A percentile compares a stretch with the other conserved stretches of the same genome.
Evolutionary conservation across 2,888 invertebrate species (phyloP).

Genomic region (Empis livida): DNA sequence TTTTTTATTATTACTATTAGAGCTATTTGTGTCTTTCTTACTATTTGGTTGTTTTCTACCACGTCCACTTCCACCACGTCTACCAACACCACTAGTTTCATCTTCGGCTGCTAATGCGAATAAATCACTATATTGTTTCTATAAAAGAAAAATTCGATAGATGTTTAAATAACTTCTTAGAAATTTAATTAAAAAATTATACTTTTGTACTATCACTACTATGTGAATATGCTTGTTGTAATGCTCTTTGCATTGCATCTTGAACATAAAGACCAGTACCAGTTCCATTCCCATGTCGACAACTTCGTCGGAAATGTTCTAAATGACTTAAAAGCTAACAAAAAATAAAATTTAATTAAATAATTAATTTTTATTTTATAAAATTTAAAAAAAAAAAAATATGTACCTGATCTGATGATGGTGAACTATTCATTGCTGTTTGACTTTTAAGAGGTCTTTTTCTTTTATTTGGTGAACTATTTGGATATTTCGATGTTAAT

Average conservation of each 20-base stretch:
- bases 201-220: slow-evolving; percentile 78
- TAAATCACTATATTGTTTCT: slow-evolving; percentile 80
- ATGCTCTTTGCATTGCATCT: slow-evolving; percentile 82
- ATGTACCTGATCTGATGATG: slow-evolving; percentile 61
- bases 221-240: slow-evolving; percentile 76
- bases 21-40: slow-evolving; percentile 38
- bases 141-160: slow-evolving; percentile 20
- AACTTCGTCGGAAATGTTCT: slow-evolving; percentile 73
- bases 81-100: slow-evolving; percentile 51
- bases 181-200: slow-evolving; percentile 10
- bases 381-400: neutral
- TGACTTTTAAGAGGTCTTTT: slow-evolving; percentile 69
- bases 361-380: neutral
- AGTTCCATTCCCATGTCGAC: slow-evolving; percentile 39
- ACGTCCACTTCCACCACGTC: slow-evolving; percentile 48
- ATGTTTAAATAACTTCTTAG: slow-evolving; percentile 3
- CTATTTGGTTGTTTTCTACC: slow-evolving; percentile 45
- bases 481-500: slow-evolving; percentile 70
- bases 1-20: slow-evolving; percentile 33
- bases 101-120: slow-evolving; percentile 85
- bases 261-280: slow-evolving; percentile 71
- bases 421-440: slow-evolving; percentile 54
- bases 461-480: slow-evolving; percentile 80
- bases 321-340: slow-evolving; percentile 74
- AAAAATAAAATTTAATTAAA: slow-evolving; percentile 11